Evolutionary conservation across 2,888 invertebrate genomes (phyloP), one percentile per base, ranked within the genome.

Genomic region (Idaea biselata): DNA sequence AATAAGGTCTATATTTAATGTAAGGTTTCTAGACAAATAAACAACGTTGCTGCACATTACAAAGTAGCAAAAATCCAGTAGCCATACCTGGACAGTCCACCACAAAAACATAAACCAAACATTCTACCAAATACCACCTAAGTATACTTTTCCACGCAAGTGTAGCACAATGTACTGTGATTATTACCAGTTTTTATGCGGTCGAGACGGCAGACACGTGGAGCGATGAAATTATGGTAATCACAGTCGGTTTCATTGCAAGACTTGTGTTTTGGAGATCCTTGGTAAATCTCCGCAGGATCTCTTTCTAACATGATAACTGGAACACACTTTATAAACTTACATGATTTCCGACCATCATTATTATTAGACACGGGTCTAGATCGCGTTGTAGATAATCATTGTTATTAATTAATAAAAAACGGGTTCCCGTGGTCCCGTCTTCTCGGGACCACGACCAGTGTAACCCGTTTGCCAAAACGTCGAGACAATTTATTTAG

Each of bases 191-290:
- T 91, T 91, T 91, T 91, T 91, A 87, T 89, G 73, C 76, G 69
- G 75, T 76, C 73, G 74, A 77, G 84, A 84, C 88, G 80, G 78
- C 83, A 83, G 90, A 91, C 90, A 91, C 91, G 90, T 91, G 91
- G 89, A 75, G 83, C 83, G 89, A 87, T 89, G 88, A 87, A 91
- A 91, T 92, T 91, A 91, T 90, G 89, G 88, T 92, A 91, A 92
- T 91, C 88, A 89, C 86, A 77, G 81, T 79, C 78, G 79, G 86
- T 84, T 87, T 84, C 87, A 87, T 84, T 84, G 84, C 81, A 73
- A 79, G 80, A 77, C 79, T 78, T 78, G 75, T 76, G 81, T 78
- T 81, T 80, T 83, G 83, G 88, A 84, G 87, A 78, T 80, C 85
- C 75, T 64, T 70, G 66, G 60, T 68, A 61, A 57, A 61, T 55